Conservation (phyloP, 2,113 vertebrate genomes). For the Calyptommatus sinebrachiatus region DNA sequence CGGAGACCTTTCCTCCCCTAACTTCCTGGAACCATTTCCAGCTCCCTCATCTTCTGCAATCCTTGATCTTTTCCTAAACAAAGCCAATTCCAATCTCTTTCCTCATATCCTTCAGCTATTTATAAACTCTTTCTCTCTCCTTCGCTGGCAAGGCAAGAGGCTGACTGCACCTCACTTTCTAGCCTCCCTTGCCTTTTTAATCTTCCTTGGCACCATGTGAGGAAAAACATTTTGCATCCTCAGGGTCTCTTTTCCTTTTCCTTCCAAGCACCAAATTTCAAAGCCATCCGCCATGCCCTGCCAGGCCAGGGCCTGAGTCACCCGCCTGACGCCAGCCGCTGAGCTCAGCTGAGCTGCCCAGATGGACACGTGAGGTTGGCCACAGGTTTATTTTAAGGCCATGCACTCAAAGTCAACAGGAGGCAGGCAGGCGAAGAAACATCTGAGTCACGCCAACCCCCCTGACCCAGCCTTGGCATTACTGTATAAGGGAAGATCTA, state of each 20-base stretch:
- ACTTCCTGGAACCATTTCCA: too few relatives aligned
- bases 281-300: background rate
- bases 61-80: background rate
- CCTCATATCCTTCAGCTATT: background rate
- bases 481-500: conserved; percentile 8
- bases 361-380: background rate
- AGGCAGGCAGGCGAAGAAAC: background rate
- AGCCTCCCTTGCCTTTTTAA: background rate
- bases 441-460: conserved; percentile 1
- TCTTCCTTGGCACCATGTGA: conserved; percentile 6
- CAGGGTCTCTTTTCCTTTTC: background rate
- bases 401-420: background rate
- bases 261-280: background rate
- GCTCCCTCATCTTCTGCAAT: background rate
- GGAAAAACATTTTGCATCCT: background rate
- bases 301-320: background rate
- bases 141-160: background rate
- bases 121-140: conserved; percentile 9
- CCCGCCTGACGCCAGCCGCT: background rate
- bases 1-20: too few relatives aligned
- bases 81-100: background rate
- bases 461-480: too few relatives aligned
- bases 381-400: conserved; percentile 1
- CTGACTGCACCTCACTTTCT: background rate
- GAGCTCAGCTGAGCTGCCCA: background rate